Percentiles rank a stretch among this genome's conserved stretches.
phyloP scores from a whole-genome alignment of 2,888 invertebrate species.

The Entomobrya proxima region DNA sequence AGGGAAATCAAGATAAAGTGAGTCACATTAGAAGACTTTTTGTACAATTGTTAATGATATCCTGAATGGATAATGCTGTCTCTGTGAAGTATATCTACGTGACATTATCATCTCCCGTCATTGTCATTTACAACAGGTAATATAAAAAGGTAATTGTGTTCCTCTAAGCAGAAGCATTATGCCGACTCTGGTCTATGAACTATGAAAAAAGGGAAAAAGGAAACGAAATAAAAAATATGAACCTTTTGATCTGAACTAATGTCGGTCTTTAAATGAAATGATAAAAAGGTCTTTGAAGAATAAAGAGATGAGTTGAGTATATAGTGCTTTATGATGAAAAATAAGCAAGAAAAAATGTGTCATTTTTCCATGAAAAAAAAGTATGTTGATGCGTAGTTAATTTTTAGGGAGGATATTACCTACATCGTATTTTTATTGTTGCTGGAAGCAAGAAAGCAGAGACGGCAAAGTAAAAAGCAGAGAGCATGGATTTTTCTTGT shows the following conservation, averaged over 20 bases:
- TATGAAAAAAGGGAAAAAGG: not conserved
- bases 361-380: not conserved
- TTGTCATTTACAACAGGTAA: not conserved
- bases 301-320: not conserved
- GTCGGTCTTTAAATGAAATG: not conserved
- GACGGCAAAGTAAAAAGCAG: not conserved
- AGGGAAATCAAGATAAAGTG: not conserved
- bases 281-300: constrained; percentile 19
- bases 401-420: constrained; percentile 8
- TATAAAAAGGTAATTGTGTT: not conserved
- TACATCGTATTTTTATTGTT: not conserved
- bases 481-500: too few relatives aligned
- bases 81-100: not conserved
- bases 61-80: not conserved
- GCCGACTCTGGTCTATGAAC: not conserved
- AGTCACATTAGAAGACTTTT: not conserved
- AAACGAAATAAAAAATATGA: constrained; percentile 3
- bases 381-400: constrained; percentile 16
- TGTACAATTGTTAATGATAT: constrained; percentile 13
- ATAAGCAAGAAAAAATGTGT: not conserved
- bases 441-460: not conserved
- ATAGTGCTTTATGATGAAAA: not conserved
- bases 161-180: not conserved
- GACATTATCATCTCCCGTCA: not conserved
- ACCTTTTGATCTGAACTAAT: constrained; percentile 7